Conservation (phyloP, 2,797 vertebrate genomes). For the Coilia nasus region DNA sequence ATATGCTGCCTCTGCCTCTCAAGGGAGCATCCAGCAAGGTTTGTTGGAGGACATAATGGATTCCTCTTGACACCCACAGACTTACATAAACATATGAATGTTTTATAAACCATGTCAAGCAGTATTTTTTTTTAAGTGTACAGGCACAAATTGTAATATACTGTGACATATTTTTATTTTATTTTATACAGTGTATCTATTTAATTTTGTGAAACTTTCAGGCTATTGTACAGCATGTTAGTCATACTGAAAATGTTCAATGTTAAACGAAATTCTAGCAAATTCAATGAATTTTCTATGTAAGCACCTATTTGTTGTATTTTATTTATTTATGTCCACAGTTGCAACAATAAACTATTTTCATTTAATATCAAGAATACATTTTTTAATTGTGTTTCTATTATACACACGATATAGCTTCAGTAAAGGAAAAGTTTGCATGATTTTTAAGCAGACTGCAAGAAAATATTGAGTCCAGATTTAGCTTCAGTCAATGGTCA, state of each 20-base stretch:
- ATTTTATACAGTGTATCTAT: neutral
- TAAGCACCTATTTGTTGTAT: constrained; percentile 14
- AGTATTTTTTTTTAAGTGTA: neutral
- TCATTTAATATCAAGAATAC: neutral
- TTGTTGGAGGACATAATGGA: neutral
- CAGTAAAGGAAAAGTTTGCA: neutral
- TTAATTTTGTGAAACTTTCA: neutral
- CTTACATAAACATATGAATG: constrained; percentile 15
- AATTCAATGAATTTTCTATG: neutral
- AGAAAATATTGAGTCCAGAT: neutral
- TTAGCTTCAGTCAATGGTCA: no score
- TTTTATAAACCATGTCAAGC: neutral
- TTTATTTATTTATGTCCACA: neutral
- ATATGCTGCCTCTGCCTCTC: neutral
- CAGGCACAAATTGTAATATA: constrained; percentile 4
- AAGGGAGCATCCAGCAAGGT: neutral
- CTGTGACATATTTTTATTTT: neutral
- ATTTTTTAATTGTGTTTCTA: neutral
- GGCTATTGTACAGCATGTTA: constrained; percentile 4
- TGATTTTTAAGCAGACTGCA: neutral
- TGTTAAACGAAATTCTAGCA: neutral
- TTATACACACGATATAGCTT: neutral
- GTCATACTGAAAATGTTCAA: neutral
- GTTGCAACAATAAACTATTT: constrained; percentile 6
- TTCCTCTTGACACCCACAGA: neutral